phyloP scores from a whole-genome alignment of 2,113 vertebrate species.

The Bagarius yarrelli region DNA sequence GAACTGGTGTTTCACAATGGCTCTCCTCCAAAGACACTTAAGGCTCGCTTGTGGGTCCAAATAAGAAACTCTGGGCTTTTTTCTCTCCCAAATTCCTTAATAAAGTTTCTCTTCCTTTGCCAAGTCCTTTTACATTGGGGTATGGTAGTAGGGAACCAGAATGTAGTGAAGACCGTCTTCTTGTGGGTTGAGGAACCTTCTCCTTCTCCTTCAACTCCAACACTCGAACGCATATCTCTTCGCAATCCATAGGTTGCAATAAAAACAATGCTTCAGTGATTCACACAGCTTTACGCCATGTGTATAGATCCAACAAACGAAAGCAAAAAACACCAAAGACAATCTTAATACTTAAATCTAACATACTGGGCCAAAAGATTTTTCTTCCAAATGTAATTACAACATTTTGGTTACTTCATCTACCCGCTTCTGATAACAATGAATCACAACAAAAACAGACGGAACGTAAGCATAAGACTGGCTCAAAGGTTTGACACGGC shows the following conservation, averaged over 20 bases:
- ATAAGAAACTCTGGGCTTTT: conserved; percentile 67
- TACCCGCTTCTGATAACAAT: conserved; percentile 36
- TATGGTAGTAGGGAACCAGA: conserved; percentile 34
- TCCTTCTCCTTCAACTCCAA: conserved; percentile 37
- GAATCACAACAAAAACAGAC: conserved; percentile 49
- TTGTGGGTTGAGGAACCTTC: conserved; percentile 1
- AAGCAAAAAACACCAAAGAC: conserved; percentile 54
- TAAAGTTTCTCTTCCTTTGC: conserved; percentile 37
- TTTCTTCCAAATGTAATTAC: conserved; percentile 40
- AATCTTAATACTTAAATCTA: conserved; percentile 53
- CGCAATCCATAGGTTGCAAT: conserved; percentile 81
- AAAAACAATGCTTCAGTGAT: conserved; percentile 66
- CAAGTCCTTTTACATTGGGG: conserved; percentile 32
- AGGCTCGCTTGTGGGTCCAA: conserved; percentile 86
- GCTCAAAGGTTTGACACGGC: conserved; percentile 28
- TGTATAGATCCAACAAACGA: conserved; percentile 65
- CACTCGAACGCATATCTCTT: conserved; percentile 56
- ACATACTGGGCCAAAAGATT: conserved; percentile 39
- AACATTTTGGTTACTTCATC: conserved; percentile 43
- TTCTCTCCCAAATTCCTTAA: conserved; percentile 51
- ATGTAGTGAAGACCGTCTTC: conserved; percentile 28
- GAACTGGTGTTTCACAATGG: conserved; percentile 84
- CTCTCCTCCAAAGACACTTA: conserved; percentile 91
- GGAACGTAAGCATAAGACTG: conserved; percentile 51
- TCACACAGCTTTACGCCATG: conserved; percentile 66